A percentile compares a stretch with the other conserved stretches of the same genome.
Evolutionary conservation across 1,140 invertebrate genomes (phyloP).

Genomic region (Pararge aegeria): DNA sequence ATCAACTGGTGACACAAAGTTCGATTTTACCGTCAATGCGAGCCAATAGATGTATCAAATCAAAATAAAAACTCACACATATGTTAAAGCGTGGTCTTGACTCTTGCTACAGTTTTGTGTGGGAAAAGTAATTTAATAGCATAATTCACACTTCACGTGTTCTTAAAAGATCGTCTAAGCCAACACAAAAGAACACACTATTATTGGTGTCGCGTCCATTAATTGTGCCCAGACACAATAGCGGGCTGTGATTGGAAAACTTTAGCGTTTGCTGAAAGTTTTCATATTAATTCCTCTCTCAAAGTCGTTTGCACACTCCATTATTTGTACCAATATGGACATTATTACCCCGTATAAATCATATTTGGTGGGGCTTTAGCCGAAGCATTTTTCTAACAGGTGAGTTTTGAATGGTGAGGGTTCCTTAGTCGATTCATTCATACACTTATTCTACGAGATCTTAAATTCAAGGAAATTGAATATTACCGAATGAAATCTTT

Average conservation of each 20-base stretch:
- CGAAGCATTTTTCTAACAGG: background rate
- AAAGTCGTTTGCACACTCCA: constrained; percentile 18
- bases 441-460: too few species aligned
- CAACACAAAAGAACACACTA: constrained; percentile 32
- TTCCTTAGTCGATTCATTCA: too few species aligned
- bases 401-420: background rate
- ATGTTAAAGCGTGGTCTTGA: too few species aligned
- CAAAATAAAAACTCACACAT: too few species aligned
- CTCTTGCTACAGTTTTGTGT: too few species aligned
- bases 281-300: constrained; percentile 49
- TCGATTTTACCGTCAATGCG: too few species aligned
- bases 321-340: constrained; percentile 17
- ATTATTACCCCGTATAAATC: background rate
- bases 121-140: background rate
- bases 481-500: too few species aligned
- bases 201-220: constrained; percentile 39
- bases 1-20: too few species aligned
- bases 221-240: constrained; percentile 41
- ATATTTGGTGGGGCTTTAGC: background rate
- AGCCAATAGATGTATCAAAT: too few species aligned
- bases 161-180: constrained; percentile 5
- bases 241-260: constrained; percentile 48
- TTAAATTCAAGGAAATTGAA: too few species aligned
- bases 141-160: background rate
- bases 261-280: constrained; percentile 51